Evolutionary conservation across 2,888 invertebrate species (phyloP), one percentile per base, ranked within the genome.

Genomic region (Venusia cambrica): DNA sequence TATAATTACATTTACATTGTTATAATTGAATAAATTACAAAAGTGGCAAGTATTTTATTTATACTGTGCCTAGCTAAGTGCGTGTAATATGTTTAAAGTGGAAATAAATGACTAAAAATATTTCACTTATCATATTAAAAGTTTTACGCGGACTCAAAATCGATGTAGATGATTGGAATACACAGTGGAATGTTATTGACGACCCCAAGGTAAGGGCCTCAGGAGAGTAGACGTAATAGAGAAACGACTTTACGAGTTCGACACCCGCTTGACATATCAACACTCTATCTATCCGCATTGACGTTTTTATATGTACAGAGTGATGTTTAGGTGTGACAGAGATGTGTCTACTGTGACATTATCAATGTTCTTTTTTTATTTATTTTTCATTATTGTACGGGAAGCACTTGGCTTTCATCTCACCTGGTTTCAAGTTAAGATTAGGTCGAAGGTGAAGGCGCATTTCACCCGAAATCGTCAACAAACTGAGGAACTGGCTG

Each of bases 231-330:
- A 62, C 73, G 69, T 80, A 78, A 81, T 78, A 79, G 75, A 73
- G 70, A 67, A 71, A 64, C 71, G 68, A 59, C 73, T 83, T 83
- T 80, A 83, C 78, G 83, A 80, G 68, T 65, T 68, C 66, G 64
- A 73, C 75, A 73, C 73, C 69, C 76, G 72, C 66, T 73, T 70
- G 64, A 66, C 76, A 80, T 77, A 75, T 80, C 77, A 72, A 76
- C 74, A 75, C 74, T 51, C 63, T 59, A 64, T 66, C 60, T 61
- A 64, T 66, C 60, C 61, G 58, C 53, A 50, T 42, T 52, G 48
- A 48, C 48, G 40, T 38, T 36, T 36, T 29, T 24, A 34, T 6
- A 4, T 26, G 9, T 8, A 15, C 15, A 35, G 53, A 63, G 71
- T 39, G 42, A 59, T 15, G 3, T 7, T 3, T 1, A 5, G 15